These are phyloP conservation scores for Plectrocnemia conspersa DNA, from an alignment of 1,140 invertebrate genomes.

Conservation along the genomic window DNA sequence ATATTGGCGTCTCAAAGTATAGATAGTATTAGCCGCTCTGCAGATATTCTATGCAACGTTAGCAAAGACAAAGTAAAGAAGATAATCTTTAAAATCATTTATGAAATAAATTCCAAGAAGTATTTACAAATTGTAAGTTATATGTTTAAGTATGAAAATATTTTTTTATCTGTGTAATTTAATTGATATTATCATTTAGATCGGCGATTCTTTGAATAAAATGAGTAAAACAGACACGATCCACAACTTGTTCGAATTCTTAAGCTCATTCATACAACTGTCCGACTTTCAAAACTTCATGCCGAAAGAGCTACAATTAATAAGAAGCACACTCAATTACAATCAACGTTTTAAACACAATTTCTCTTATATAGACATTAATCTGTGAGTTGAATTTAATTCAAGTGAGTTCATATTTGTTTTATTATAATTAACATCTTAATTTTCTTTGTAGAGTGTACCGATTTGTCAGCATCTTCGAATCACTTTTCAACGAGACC, in stretches of 20 bases:
- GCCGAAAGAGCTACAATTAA: slow-evolving; percentile 44
- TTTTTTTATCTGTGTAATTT: too few species aligned
- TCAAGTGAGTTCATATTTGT: not conserved
- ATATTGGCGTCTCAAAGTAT: slow-evolving; percentile 16
- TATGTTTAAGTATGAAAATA: slow-evolving; percentile 5
- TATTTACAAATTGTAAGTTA: slow-evolving; percentile 46
- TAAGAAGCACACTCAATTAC: slow-evolving; percentile 11
- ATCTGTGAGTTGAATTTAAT: slow-evolving; percentile 40
- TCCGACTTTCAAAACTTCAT: slow-evolving; percentile 47
- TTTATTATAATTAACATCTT: slow-evolving; percentile 6
- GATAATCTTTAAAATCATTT: slow-evolving; percentile 39
- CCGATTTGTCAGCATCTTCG: slow-evolving; percentile 41
- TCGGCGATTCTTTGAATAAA: slow-evolving; percentile 45
- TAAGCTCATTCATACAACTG: slow-evolving; percentile 47
- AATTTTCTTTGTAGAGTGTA: slow-evolving; percentile 40
- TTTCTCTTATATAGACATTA: slow-evolving; percentile 44
- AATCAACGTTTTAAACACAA: slow-evolving; percentile 34
- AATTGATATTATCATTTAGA: slow-evolving; percentile 10
- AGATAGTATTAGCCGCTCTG: slow-evolving; percentile 5
- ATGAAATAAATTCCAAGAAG: slow-evolving; percentile 44
- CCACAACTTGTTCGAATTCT: slow-evolving; percentile 38
- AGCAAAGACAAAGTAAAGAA: slow-evolving; percentile 38
- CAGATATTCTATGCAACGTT: slow-evolving; percentile 20
- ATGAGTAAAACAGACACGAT: slow-evolving; percentile 41
- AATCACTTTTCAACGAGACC: slow-evolving; percentile 43